Evolutionary conservation across 2,797 vertebrate genomes (phyloP).

Genomic region (Enteromius fasciolatus): DNA sequence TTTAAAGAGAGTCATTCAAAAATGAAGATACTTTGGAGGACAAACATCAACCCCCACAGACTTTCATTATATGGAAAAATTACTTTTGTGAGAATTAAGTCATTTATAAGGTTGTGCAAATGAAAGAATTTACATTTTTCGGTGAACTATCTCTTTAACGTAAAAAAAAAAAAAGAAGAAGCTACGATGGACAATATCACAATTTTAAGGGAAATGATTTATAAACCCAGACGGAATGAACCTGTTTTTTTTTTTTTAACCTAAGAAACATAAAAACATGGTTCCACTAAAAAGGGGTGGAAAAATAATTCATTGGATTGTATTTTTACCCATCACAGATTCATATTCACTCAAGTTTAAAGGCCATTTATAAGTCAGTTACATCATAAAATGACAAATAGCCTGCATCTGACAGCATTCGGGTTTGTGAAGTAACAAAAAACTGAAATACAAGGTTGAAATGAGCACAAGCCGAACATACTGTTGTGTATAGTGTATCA

Average conservation of each 20-base stretch:
- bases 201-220: not conserved
- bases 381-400: not conserved
- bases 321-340: not conserved
- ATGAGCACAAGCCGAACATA: not conserved
- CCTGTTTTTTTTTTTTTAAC: not conserved
- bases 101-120: not conserved
- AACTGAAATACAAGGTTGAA: slow-evolving; percentile 17
- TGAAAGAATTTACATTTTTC: not conserved
- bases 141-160: not conserved
- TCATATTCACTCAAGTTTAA: slow-evolving; percentile 9
- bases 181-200: not conserved
- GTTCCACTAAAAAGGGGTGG: not conserved
- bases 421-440: not conserved
- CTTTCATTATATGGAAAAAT: not conserved
- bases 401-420: not conserved
- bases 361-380: slow-evolving; percentile 18
- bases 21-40: not conserved
- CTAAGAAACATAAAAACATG: not conserved
- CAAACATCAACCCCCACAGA: not conserved
- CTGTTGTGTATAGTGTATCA: slow-evolving; percentile 61
- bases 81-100: not conserved
- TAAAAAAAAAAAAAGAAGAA: too few relatives aligned
- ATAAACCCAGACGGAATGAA: not conserved
- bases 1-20: slow-evolving; percentile 13
- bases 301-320: not conserved